Base-by-base conservation (phyloP, 2,113 vertebrate species). In the Pleuronectes platessa region DNA sequence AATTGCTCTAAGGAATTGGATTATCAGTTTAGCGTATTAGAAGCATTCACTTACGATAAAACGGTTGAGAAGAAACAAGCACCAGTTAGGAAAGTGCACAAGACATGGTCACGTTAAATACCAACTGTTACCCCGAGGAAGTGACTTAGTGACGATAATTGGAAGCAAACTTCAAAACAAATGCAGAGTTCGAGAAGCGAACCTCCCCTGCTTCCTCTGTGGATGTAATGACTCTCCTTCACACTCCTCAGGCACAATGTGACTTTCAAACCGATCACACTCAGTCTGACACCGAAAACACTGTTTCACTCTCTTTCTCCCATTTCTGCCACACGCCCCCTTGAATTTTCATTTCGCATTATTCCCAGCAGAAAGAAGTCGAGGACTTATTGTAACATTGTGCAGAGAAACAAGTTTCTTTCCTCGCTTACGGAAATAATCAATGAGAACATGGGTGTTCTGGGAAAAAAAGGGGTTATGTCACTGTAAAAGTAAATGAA, bases 151-250 rank as follows among this genome's bases (percentile, higher is more conserved):
- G 68, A 71, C 55, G 75, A 79, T 91, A 92, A 92, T 88, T 92
- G 89, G 87, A 86, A 76, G 80, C 80, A 90, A 91, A 88, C 88
- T 89, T 91, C 78, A 90, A 92, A 90, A 90, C 84, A 89, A 92
- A 91, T 85, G 75, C 74, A 54, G 42, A 85, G 81, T 87, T 89
- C 70, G 86, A 88, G 82, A 78, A 55, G 63, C 82, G 76, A 83
- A 63, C 80, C 83, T 90, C 75, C 81, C 78, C 71, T 80, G 68
- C 80, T 85, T 90, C 88, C 87, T 88, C 83, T 84, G 68, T 83
- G 83, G 64, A 61, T 69, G 61, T 90, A 90, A 89, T 86, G 83
- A 91, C 68, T 73, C 61, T 49, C 62, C 66, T 65, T 85, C 70
- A 54, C 76, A 59, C 72, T 85, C 86, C 85, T 65, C 31, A 0